Evolutionary conservation across 1,140 invertebrate species (phyloP).

Genomic region (Aporrectodea caliginosa): DNA sequence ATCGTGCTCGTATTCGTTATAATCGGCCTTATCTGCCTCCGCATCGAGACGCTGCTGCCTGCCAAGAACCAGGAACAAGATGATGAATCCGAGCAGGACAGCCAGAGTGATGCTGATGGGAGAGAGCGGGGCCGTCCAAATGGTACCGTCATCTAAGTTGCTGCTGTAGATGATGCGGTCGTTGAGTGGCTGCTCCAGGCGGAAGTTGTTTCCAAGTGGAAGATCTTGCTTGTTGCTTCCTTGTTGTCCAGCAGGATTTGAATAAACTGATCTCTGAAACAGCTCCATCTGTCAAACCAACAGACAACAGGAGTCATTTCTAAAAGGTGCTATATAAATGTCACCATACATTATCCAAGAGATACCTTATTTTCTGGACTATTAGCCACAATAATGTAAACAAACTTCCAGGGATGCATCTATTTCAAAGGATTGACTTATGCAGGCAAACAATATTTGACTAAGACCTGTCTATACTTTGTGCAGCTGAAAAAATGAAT

Average conservation of each 20-base stretch:
- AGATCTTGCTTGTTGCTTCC: background rate
- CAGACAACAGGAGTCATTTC: too few species aligned
- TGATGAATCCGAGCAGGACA: conserved; percentile 7
- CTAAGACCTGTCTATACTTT: too few species aligned
- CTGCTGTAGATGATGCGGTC: conserved; percentile 18
- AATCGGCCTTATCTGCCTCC: background rate
- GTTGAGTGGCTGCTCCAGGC: conserved; percentile 17
- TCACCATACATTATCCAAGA: too few species aligned
- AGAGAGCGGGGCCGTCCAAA: conserved; percentile 15
- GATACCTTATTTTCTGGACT: too few species aligned
- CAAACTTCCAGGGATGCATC: too few species aligned
- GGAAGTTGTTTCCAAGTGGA: conserved; percentile 3
- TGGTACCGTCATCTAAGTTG: conserved; percentile 3
- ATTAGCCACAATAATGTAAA: too few species aligned
- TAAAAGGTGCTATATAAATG: too few species aligned
- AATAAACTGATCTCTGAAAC: conserved; percentile 10
- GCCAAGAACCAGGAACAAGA: conserved; percentile 14
- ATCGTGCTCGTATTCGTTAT: background rate
- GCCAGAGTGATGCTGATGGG: conserved; percentile 17
- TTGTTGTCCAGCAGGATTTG: background rate
- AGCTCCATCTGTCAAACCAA: conserved; percentile 5
- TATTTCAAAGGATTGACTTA: too few species aligned
- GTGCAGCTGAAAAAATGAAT: too few species aligned
- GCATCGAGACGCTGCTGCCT: conserved; percentile 5
- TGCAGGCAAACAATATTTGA: too few species aligned